phyloP scores from a whole-genome alignment of 1,140 invertebrate species.

The Solenopsis invicta region DNA sequence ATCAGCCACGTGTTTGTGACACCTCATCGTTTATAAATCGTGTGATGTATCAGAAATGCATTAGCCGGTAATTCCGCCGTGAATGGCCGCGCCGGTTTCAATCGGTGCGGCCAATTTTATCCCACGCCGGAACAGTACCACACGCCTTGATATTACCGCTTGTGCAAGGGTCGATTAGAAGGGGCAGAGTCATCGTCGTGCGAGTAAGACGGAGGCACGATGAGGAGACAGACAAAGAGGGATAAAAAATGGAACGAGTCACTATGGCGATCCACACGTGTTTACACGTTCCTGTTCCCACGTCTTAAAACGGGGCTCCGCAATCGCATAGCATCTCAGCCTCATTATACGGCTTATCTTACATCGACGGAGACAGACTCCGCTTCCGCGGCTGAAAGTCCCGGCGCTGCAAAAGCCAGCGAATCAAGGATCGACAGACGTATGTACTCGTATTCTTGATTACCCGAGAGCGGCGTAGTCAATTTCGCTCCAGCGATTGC shows the following conservation, averaged over 20 bases:
- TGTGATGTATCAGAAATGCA: slow-evolving; percentile 3
- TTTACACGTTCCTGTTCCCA: slow-evolving; percentile 77
- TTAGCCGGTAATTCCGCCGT: slow-evolving; percentile 25
- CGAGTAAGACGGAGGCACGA: slow-evolving; percentile 18
- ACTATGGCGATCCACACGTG: slow-evolving; percentile 71
- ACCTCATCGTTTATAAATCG: slow-evolving; percentile 23
- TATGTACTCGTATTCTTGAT: slow-evolving; percentile 17
- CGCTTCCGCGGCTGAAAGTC: slow-evolving; percentile 73
- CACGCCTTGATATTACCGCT: slow-evolving; percentile 43
- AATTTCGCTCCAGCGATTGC: neutral
- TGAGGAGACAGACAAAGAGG: neutral
- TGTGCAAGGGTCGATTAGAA: slow-evolving; percentile 65
- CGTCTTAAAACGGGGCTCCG: slow-evolving; percentile 70
- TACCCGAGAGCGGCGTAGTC: neutral
- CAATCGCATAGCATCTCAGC: slow-evolving; percentile 70
- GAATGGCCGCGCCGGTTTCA: neutral
- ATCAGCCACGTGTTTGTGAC: neutral
- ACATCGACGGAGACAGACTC: slow-evolving; percentile 67
- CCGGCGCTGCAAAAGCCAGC: neutral
- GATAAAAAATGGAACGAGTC: slow-evolving; percentile 57
- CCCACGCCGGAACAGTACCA: slow-evolving; percentile 47
- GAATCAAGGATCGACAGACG: slow-evolving; percentile 29
- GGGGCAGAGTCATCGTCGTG: slow-evolving; percentile 39
- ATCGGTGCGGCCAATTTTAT: slow-evolving; percentile 56
- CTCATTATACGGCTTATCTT: slow-evolving; percentile 73